Percentiles rank a stretch among this genome's conserved stretches.
Conservation (phyloP, 2,888 invertebrate genomes). For the Eilema sororculum region DNA sequence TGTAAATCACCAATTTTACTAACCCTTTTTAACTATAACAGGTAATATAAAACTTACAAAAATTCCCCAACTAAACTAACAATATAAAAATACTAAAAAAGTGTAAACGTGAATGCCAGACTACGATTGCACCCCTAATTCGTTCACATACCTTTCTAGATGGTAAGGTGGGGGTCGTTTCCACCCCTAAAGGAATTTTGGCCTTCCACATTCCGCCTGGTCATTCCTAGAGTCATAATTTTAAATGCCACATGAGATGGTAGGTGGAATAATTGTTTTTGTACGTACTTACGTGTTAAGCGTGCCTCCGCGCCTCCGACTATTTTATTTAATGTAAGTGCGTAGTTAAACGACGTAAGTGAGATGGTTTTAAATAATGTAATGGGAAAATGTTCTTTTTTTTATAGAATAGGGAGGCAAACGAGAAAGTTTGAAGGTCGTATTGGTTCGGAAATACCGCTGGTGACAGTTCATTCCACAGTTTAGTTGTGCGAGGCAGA, state of each 20-base stretch:
- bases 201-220: conserved; percentile 81
- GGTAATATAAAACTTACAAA: conserved; percentile 5
- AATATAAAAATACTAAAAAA: conserved; percentile 41
- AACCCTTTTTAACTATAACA: background rate
- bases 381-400: too few relatives aligned
- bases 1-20: background rate
- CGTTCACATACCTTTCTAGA: conserved; percentile 71
- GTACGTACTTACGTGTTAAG: conserved; percentile 29
- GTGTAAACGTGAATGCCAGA: conserved; percentile 52
- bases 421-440: too few relatives aligned
- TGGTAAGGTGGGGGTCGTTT: conserved; percentile 38
- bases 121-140: conserved; percentile 72
- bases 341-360: background rate
- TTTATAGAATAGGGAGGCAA: too few relatives aligned
- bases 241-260: conserved; percentile 61
- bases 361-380: background rate
- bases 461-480: too few relatives aligned
- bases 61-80: conserved; percentile 24
- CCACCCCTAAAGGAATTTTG: conserved; percentile 67
- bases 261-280: conserved; percentile 74
- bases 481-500: too few relatives aligned
- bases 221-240: conserved; percentile 83
- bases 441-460: too few relatives aligned
- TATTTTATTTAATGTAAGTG: conserved; percentile 29
- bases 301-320: conserved; percentile 16